These are phyloP conservation scores for Amphipoea oculea DNA, from an alignment of 2,888 invertebrate species.

Conservation along the genomic window DNA sequence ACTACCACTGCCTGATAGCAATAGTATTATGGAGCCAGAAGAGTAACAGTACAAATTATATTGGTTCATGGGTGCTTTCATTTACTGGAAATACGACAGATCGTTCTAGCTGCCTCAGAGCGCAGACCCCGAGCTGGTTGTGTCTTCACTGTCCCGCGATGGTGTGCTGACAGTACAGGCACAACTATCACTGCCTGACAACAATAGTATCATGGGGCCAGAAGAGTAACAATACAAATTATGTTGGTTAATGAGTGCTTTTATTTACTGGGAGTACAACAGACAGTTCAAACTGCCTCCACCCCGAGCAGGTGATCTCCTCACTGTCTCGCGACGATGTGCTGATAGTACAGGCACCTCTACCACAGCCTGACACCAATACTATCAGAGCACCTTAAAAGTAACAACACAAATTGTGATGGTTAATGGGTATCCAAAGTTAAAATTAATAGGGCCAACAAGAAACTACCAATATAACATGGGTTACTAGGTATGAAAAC, in stretches of 20 bases:
- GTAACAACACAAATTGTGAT: slow-evolving; percentile 2
- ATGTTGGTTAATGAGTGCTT: neutral
- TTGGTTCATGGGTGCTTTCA: neutral
- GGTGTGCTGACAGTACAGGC: slow-evolving; percentile 98
- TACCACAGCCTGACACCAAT: neutral
- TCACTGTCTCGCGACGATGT: slow-evolving; percentile 98
- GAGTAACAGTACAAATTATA: neutral
- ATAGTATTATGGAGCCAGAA: neutral
- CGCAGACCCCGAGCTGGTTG: slow-evolving; percentile 96
- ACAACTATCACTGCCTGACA: slow-evolving; percentile 82
- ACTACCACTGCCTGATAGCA: neutral
- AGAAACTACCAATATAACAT: neutral
- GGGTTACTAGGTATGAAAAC: neutral
- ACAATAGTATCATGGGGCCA: neutral
- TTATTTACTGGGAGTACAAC: slow-evolving; percentile 95
- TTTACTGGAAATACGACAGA: slow-evolving; percentile 96
- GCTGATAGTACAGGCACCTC: slow-evolving; percentile 96
- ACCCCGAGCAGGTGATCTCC: slow-evolving; percentile 95
- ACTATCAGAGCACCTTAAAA: neutral
- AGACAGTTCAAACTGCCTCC: slow-evolving; percentile 97
- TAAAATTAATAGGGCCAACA: neutral
- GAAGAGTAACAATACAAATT: neutral
- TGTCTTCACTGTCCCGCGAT: slow-evolving; percentile 95
- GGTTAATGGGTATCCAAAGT: neutral
- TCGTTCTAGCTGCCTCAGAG: slow-evolving; percentile 97